A percentile compares a stretch with the other conserved stretches of the same genome.
Conservation (phyloP, 2,888 invertebrate genomes). For the Lasioglossum leucozonium region DNA sequence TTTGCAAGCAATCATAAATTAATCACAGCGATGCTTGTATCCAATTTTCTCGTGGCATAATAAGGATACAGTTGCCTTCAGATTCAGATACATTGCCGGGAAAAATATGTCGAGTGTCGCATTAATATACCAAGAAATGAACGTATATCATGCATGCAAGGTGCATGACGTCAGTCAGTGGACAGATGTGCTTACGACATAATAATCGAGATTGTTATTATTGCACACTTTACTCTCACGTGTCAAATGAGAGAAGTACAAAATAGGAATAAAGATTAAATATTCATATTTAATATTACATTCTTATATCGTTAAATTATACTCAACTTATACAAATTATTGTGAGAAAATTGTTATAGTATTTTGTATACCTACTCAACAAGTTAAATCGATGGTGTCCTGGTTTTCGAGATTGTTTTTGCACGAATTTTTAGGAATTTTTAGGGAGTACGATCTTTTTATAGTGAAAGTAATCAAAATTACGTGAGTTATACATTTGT, state of each 20-base stretch:
- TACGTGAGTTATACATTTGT: no score
- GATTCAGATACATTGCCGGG: neutral
- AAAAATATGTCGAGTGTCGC: constrained; percentile 55
- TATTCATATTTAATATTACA: neutral
- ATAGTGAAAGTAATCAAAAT: no score
- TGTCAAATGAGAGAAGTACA: neutral
- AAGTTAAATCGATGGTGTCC: no score
- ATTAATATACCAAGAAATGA: constrained; percentile 30
- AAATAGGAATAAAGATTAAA: no score
- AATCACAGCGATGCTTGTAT: constrained; percentile 3
- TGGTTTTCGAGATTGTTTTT: no score
- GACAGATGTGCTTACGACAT: neutral
- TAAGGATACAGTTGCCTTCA: neutral
- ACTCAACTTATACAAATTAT: no score
- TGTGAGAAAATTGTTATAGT: no score
- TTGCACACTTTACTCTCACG: neutral
- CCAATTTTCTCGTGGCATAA: constrained; percentile 23
- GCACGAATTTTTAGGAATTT: no score
- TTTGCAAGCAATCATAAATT: constrained; percentile 12
- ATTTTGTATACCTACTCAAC: no score
- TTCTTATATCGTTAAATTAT: neutral
- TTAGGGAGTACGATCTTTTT: no score
- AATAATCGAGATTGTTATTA: neutral
- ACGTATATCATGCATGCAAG: neutral
- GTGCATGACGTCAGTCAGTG: neutral